Evolutionary conservation across 2,797 vertebrate genomes (phyloP).

Genomic region (Lophura swinhoii): DNA sequence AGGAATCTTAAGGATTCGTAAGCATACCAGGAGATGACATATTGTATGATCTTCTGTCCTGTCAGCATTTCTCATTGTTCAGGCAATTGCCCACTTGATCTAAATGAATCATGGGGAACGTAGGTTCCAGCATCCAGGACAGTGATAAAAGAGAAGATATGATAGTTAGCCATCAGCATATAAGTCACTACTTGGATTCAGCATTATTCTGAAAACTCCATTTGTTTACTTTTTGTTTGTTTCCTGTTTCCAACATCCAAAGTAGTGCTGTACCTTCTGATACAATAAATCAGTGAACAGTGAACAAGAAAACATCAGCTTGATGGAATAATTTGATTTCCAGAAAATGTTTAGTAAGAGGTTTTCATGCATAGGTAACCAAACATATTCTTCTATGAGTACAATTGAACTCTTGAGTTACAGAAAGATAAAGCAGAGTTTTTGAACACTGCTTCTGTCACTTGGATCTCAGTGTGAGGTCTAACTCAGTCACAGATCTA

Average conservation of each 20-base stretch:
- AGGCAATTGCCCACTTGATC: background rate
- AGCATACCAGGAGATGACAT: background rate
- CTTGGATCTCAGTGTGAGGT: constrained; percentile 16
- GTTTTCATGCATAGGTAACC: background rate
- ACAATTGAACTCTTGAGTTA: background rate
- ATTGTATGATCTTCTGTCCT: background rate
- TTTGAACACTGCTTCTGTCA: background rate
- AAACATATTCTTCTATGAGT: background rate
- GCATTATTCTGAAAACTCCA: background rate
- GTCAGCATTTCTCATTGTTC: background rate
- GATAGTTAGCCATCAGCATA: background rate
- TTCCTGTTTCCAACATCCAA: background rate
- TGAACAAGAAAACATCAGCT: background rate
- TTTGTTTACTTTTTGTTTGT: background rate
- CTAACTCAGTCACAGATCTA: background rate
- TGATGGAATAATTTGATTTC: background rate
- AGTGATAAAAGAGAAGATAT: background rate
- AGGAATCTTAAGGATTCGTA: background rate
- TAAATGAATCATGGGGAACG: background rate
- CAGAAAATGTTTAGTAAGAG: background rate
- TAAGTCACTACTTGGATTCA: background rate
- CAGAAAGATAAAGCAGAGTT: background rate
- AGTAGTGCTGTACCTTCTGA: background rate
- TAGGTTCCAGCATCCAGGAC: background rate
- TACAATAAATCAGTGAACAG: background rate